Evolutionary conservation across 1,140 invertebrate species (phyloP), one percentile per base, ranked within the genome.

Genomic region (Cotesia glomerata): DNA sequence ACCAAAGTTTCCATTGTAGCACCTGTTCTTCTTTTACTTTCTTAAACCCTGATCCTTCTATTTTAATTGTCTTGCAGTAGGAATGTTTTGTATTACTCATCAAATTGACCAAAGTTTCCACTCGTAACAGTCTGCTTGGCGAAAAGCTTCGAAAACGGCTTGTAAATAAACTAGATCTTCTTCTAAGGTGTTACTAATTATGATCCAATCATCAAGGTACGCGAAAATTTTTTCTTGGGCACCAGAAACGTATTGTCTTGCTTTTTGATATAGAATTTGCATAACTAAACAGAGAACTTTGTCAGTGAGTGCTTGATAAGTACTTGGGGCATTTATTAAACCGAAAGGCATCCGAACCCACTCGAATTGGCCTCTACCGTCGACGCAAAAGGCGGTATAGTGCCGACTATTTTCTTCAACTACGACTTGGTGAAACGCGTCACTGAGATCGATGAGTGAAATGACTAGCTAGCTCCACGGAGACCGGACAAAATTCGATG

Each of bases 261-360:
- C 39, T 7, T 5, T 39, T 5, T 39, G 7, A 7, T 11, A 39
- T 2, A 39, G 3, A 39, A 39, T 39, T 39, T 5, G 39, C 39
- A 39, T 39, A 8, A 39, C 39, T 4, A 39, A 2, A 8, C 5
- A 5, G 5, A 39, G 39, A 39, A 39, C 39, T 39, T 39, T 7
- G 0, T 39, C 39, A 39, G 39, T 39, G 39, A 39, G 39, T 7
- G 39, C 0, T 39, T 39, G 5, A 7, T 39, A 39, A 39, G 39
- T 54, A 14, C 52, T 18, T 34, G 84, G 75, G 2, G 80, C 78
- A 74, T 87, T 85, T n/a, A 59, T 72, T 1, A 89, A 75, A 3
- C 86, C 86, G 77, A 87, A 88, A 0, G 85, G 83, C 83, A 88
- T 85, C 5, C 81, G 79, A 13, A 71, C 75, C 74, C 86, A 89